Percentiles rank a stretch among this genome's conserved stretches.
phyloP scores from a whole-genome alignment of 2,113 vertebrate species.

The Siniperca chuatsi region DNA sequence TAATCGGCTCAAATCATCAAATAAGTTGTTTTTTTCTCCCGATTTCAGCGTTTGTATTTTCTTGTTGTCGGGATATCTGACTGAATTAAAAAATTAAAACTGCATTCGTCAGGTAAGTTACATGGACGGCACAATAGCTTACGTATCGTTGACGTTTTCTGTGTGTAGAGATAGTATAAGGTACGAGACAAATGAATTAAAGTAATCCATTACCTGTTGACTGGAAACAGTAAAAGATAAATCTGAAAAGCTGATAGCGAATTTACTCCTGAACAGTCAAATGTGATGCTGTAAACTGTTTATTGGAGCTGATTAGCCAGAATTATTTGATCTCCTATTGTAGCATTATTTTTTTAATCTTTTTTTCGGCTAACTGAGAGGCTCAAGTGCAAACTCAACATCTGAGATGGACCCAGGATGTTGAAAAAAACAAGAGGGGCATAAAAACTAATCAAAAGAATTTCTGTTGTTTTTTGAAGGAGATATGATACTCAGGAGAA shows the following conservation, averaged over 20 bases:
- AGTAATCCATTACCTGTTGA: neutral
- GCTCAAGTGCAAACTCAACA: neutral
- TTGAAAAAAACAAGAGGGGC: neutral
- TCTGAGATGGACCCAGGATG: neutral
- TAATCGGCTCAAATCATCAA: constrained; percentile 13
- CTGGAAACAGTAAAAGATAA: neutral
- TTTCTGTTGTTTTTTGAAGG: constrained; percentile 79
- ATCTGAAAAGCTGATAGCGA: neutral
- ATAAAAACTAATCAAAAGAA: constrained; percentile 22
- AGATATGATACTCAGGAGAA: constrained; percentile 87
- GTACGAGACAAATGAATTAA: neutral
- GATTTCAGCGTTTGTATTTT: neutral
- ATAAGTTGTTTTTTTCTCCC: neutral
- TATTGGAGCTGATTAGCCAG: neutral
- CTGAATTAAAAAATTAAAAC: constrained; percentile 11
- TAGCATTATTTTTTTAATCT: neutral
- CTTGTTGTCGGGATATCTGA: constrained; percentile 60
- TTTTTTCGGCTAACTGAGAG: neutral
- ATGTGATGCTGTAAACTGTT: neutral
- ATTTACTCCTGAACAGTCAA: neutral
- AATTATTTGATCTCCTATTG: neutral
- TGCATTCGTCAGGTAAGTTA: constrained; percentile 67
- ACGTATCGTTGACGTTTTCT: neutral
- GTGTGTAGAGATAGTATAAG: neutral
- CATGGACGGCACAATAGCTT: neutral